Evolutionary conservation across 2,888 invertebrate genomes (phyloP).

Genomic region (Mythimna impura): DNA sequence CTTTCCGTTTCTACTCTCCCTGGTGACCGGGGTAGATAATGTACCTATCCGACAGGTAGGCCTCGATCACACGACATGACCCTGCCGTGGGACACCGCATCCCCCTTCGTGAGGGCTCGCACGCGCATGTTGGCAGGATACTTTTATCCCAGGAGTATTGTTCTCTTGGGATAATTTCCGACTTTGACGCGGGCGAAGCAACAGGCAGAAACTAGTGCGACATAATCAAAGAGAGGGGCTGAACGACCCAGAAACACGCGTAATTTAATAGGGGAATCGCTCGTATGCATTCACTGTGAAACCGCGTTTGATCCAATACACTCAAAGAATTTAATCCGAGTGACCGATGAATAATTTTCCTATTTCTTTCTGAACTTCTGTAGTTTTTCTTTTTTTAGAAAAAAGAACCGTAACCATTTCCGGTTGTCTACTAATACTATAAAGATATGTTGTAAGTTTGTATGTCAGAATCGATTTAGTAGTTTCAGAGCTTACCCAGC

Average conservation of each 20-base stretch:
- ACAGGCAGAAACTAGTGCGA: constrained; percentile 23
- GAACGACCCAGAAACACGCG: constrained; percentile 39
- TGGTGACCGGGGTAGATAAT: no score
- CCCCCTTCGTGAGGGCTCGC: no score
- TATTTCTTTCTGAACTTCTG: constrained; percentile 17
- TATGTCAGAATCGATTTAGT: no score
- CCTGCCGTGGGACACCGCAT: no score
- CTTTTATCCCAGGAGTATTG: not conserved
- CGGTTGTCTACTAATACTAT: constrained; percentile 12
- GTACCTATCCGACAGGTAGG: no score
- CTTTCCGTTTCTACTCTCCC: no score
- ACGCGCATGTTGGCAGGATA: no score
- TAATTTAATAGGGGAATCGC: constrained; percentile 41
- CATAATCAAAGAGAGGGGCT: constrained; percentile 45
- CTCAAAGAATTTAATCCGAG: constrained; percentile 39
- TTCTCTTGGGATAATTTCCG: not conserved
- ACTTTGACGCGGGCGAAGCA: not conserved
- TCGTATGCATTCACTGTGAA: constrained; percentile 47
- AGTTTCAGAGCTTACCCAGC: no score
- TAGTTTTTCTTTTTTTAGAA: constrained; percentile 13
- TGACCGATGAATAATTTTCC: constrained; percentile 30
- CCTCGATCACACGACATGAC: no score
- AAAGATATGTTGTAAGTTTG: no score
- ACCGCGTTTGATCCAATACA: constrained; percentile 47
- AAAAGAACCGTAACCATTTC: constrained; percentile 16